phyloP scores from a whole-genome alignment of 1,140 invertebrate genomes.

The Melitaea cinxia region DNA sequence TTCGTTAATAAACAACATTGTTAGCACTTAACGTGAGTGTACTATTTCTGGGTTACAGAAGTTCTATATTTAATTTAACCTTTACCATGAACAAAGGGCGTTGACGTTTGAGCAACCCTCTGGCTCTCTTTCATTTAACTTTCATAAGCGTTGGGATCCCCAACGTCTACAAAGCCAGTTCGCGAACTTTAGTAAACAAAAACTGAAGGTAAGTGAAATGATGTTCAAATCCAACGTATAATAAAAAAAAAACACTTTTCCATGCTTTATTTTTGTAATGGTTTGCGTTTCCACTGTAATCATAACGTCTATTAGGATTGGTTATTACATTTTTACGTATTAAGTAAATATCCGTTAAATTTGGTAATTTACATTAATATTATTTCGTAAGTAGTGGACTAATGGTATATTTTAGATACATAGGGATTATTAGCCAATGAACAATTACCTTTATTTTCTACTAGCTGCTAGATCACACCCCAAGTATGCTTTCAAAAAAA shows the following conservation, averaged over 20 bases:
- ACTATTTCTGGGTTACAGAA: constrained; percentile 23
- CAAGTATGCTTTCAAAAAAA: too few species aligned
- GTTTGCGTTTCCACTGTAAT: neutral
- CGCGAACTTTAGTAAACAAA: constrained; percentile 25
- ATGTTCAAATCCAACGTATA: neutral
- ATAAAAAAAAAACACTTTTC: neutral
- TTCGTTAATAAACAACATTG: constrained; percentile 18
- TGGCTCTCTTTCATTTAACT: constrained; percentile 30
- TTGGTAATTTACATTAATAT: too few species aligned
- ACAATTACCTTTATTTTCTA: too few species aligned
- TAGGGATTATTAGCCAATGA: too few species aligned
- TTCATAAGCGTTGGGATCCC: constrained; percentile 25
- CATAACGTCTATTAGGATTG: too few species aligned
- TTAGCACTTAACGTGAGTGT: constrained; percentile 8
- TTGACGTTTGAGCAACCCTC: constrained; percentile 27
- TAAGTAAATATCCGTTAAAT: too few species aligned
- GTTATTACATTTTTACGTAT: too few species aligned
- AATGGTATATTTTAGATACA: too few species aligned
- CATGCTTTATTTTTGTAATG: neutral
- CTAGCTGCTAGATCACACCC: too few species aligned
- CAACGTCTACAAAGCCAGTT: constrained; percentile 21
- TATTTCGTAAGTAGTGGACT: too few species aligned
- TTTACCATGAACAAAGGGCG: constrained; percentile 30
- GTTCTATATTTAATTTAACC: constrained; percentile 32
- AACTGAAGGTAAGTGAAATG: constrained; percentile 18